Conservation (phyloP, 2,888 invertebrate genomes). For the Melanophora roralis region DNA sequence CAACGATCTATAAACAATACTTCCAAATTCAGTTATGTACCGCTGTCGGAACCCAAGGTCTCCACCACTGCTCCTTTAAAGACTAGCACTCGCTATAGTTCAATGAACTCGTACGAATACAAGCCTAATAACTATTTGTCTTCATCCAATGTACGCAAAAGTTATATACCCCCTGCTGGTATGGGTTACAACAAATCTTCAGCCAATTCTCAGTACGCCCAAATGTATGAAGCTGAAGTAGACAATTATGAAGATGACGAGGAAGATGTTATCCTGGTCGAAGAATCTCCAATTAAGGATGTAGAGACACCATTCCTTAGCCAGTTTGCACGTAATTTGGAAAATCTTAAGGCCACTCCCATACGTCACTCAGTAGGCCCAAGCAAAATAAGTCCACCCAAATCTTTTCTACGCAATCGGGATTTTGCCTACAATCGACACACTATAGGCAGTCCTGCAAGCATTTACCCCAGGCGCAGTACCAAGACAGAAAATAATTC, state of each 20-base stretch:
- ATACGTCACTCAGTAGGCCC: slow-evolving; percentile 58
- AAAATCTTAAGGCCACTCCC: slow-evolving; percentile 67
- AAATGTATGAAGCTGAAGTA: background rate
- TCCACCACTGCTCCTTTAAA: slow-evolving; percentile 30
- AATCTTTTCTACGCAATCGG: slow-evolving; percentile 49
- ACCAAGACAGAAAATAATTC: slow-evolving; percentile 46
- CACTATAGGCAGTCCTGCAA: slow-evolving; percentile 54
- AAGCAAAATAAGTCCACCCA: slow-evolving; percentile 50
- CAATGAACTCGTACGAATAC: slow-evolving; percentile 54
- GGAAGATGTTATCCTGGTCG: slow-evolving; percentile 55
- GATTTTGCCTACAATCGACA: slow-evolving; percentile 65
- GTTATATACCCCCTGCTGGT: slow-evolving; percentile 45
- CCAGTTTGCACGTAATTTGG: slow-evolving; percentile 69
- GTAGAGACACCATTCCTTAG: slow-evolving; percentile 68
- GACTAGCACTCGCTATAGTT: slow-evolving; percentile 62
- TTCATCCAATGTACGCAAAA: slow-evolving; percentile 43
- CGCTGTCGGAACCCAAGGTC: slow-evolving; percentile 44
- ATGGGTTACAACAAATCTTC: slow-evolving; percentile 28
- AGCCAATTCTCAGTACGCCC: background rate
- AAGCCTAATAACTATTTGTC: slow-evolving; percentile 38
- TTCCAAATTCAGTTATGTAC: slow-evolving; percentile 39
- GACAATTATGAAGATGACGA: slow-evolving; percentile 57
- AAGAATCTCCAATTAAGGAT: slow-evolving; percentile 57
- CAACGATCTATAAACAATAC: slow-evolving; percentile 34
- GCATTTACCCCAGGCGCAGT: slow-evolving; percentile 53